Evolutionary conservation across 2,888 invertebrate genomes (phyloP), one percentile per base, ranked within the genome.

Genomic region (Lysandra bellargus): DNA sequence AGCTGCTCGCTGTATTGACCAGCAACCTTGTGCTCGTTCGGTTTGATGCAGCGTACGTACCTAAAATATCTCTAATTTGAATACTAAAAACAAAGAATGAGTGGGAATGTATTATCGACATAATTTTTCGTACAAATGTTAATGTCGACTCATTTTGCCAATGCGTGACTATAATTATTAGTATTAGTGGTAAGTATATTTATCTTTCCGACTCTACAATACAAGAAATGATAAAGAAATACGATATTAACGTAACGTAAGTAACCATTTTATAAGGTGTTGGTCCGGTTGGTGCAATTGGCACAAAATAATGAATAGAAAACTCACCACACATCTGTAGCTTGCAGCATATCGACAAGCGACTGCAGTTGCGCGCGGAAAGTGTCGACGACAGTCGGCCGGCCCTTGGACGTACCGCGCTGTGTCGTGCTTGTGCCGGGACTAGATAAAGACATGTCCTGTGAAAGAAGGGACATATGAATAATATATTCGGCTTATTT

Each of bases 11-110:
- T 97, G 91, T 97, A 98, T 86, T 96, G 96, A 85, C 98, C 96
- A 0, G 98, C 96, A 79, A 96, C 95, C 90, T 98, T 98, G 85
- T 97, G 95, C 89, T 97, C 96, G 89, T 98, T 98, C 0, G 98
- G 98, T 86, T 98, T 98, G 85, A 98, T 98, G 89, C 98, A 98
- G 74, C 98, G 96, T 60, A 98, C 98, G 89, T 98, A 98, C 97
- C 97, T 97, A 9, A 30, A 64, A 64, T 30, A 12, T 7, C 12
- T 64, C 30, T 69, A 49, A 7, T 44, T 44, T 44, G 44, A 49
- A 12, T 49, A 49, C 49, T 49, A 44, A 44, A 49, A 49, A 49
- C 2, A 49, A 49, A 9, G 49, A 49, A 9, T 12, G 49, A 49
- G 9, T 12, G 9, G 49, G 9, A 49, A 5, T 40, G 40, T 40